These are phyloP conservation scores for Danio jaintianensis DNA, from an alignment of 2,797 vertebrate species.

Conservation along the genomic window DNA sequence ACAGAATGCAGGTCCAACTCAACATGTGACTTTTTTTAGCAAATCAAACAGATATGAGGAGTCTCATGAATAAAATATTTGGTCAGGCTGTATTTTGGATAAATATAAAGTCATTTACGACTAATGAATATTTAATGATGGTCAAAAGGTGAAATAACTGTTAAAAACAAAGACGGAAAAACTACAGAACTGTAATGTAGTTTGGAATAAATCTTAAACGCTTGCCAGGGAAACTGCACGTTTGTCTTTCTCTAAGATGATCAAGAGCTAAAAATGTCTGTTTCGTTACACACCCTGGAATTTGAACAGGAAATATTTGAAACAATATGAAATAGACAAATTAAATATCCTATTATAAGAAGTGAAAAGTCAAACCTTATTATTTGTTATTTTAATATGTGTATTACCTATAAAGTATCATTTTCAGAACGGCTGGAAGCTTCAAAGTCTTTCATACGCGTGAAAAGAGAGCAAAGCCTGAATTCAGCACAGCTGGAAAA, in stretches of 20 bases:
- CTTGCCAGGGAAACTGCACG: constrained; percentile 3
- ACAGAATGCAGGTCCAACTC: constrained; percentile 1
- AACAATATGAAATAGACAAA: background rate
- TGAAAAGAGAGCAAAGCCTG: constrained; percentile 23
- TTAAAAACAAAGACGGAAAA: background rate
- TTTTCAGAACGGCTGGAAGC: constrained; percentile 3
- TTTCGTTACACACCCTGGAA: constrained; percentile 1
- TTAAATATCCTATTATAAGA: constrained; percentile 3
- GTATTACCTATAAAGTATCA: background rate
- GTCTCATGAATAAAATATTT: background rate
- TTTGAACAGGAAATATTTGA: constrained; percentile 11
- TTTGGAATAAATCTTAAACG: constrained; percentile 2
- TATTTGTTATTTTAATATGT: background rate
- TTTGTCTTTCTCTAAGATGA: constrained; percentile 1
- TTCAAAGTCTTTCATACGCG: constrained; percentile 7
- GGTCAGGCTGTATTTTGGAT: background rate
- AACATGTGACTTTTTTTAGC: background rate
- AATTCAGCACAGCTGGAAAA: constrained; percentile 49
- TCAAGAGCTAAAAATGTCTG: constrained; percentile 17
- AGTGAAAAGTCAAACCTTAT: background rate
- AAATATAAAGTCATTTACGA: background rate
- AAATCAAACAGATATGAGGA: background rate
- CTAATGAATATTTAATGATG: background rate
- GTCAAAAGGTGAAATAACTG: background rate
- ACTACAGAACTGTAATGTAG: background rate